Evolutionary conservation across 2,888 invertebrate species (phyloP).

Genomic region (Uropetala carovei): DNA sequence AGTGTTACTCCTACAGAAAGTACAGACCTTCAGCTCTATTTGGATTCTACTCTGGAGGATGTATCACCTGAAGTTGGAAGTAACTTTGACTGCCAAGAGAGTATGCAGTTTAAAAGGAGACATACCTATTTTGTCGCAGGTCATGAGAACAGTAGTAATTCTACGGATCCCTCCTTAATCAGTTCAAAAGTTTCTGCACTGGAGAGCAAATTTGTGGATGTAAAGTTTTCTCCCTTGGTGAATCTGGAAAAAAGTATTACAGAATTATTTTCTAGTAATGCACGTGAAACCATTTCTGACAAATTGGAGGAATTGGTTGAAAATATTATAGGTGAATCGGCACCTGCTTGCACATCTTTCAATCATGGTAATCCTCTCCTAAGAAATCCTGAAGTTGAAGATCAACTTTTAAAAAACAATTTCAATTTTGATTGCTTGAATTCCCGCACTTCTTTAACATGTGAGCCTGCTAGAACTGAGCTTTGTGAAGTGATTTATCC

Average conservation of each 20-base stretch:
- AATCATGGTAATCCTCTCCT: too few species aligned
- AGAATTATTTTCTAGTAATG: not conserved
- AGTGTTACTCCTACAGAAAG: constrained; percentile 36
- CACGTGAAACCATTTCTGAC: not conserved
- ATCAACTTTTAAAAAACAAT: too few species aligned
- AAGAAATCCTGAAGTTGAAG: too few species aligned
- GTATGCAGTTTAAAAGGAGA: not conserved
- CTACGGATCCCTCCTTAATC: not conserved
- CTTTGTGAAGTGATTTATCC: too few species aligned
- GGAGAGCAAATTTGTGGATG: not conserved
- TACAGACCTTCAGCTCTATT: constrained; percentile 27
- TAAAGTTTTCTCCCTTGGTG: not conserved
- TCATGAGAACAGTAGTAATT: not conserved
- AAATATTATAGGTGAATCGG: too few species aligned
- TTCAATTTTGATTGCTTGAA: too few species aligned
- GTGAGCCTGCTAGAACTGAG: too few species aligned
- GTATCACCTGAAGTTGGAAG: not conserved
- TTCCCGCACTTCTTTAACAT: too few species aligned
- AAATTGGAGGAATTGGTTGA: not conserved
- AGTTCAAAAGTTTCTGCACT: not conserved
- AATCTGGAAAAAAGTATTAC: not conserved
- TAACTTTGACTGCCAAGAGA: not conserved
- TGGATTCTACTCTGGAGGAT: constrained; percentile 42
- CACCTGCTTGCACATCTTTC: too few species aligned
- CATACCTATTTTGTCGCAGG: not conserved